Evolutionary conservation across 2,888 invertebrate genomes (phyloP), one percentile per base, ranked within the genome.

Genomic region (Matsumyia berberina): DNA sequence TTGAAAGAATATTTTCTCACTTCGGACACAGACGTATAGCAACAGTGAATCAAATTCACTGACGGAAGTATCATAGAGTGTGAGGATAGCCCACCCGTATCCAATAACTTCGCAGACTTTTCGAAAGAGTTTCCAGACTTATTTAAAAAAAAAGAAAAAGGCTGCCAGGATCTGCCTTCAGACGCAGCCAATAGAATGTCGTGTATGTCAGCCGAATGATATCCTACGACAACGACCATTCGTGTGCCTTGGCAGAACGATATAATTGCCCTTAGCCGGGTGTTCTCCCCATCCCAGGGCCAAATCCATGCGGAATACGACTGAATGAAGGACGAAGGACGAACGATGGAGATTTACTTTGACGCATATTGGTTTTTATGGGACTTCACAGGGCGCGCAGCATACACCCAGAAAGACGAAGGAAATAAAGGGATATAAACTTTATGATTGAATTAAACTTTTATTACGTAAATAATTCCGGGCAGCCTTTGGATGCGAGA

Each of bases 401-500:
- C 24, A 24, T 4, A 24, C 1, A 24, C 24, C 1, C 24, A 9
- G 24, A 24, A 24, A 0, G 8, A 17, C 1, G 35, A 58, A 49
- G 31, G 37, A 67, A 57, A 78, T 49, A 51, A 77, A 72, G 66
- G 67, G 78, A 78, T 64, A 66, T 78, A 67, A 83, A 58, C 39
- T 78, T 72, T 69, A 78, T 77, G 72, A 83, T 83, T 83, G 73
- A 83, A 78, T 83, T 83, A 78, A 83, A 78, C 66, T 83, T 78
- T 78, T 82, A 58, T 78, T 62, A 67, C 60, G 78, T 49, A 57
- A 57, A 78, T 78, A 83, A 67, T 72, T 78, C 39, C 66, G 12
- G 24, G 11, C 67, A 55, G 29, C 35, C 39, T 33, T 64, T 46
- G 24, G 69, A 62, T 74, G 69, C 72, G 77, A 62, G 69, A 49